A percentile compares a stretch with the other conserved stretches of the same genome.
These are phyloP conservation scores for Silurus meridionalis DNA, from an alignment of 2,113 vertebrate genomes.

Conservation along the genomic window DNA sequence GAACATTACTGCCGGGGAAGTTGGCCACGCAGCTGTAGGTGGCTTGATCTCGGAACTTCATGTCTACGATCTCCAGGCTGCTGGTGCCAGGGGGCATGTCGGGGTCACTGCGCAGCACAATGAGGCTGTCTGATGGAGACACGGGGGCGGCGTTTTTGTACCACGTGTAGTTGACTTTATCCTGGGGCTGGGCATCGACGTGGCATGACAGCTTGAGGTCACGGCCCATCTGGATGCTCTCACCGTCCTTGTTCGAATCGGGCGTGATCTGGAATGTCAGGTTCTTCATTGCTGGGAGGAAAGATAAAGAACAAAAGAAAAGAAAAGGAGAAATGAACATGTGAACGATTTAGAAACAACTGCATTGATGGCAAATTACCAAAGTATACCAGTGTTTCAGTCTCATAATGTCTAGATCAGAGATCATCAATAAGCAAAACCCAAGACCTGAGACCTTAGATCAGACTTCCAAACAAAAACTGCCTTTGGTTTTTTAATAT, in stretches of 20 bases:
- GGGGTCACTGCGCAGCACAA: conserved; percentile 89
- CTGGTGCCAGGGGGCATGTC: conserved; percentile 90
- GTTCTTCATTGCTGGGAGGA: conserved; percentile 85
- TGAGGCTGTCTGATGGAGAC: conserved; percentile 82
- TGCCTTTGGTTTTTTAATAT: no score
- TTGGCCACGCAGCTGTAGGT: conserved; percentile 91
- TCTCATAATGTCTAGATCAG: neutral
- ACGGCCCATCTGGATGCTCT: conserved; percentile 93
- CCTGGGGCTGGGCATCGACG: conserved; percentile 94
- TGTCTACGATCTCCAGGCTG: conserved; percentile 94
- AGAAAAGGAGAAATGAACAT: neutral
- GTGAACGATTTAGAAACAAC: neutral
- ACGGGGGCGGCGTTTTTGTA: conserved; percentile 88
- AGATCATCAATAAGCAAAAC: neutral
- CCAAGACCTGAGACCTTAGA: no score
- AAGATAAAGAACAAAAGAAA: conserved; percentile 14
- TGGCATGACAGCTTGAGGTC: conserved; percentile 98
- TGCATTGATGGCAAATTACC: neutral
- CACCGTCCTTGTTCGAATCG: conserved; percentile 95
- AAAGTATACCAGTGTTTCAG: neutral
- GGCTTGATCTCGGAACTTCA: conserved; percentile 94
- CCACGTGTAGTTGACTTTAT: conserved; percentile 96
- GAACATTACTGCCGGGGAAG: conserved; percentile 85
- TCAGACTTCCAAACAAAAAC: no score
- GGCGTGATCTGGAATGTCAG: conserved; percentile 97